These are phyloP conservation scores for Melanophora roralis DNA, from an alignment of 2,888 invertebrate genomes.

Conservation along the genomic window DNA sequence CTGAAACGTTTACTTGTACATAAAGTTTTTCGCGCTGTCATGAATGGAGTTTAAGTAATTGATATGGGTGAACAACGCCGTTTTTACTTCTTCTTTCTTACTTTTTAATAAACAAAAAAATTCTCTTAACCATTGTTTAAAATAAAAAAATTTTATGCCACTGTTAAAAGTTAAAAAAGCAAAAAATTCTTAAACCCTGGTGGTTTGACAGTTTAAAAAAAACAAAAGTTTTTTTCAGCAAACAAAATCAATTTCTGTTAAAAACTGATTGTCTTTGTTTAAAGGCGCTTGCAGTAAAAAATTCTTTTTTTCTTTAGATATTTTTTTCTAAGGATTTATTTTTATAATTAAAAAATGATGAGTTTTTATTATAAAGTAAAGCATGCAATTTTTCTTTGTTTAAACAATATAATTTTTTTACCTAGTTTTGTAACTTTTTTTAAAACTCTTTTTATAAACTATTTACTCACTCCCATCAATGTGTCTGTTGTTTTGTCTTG, in stretches of 20 bases:
- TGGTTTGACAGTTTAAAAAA: conserved; percentile 59
- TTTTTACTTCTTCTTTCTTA: not conserved
- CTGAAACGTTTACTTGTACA: not conserved
- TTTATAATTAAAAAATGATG: conserved; percentile 38
- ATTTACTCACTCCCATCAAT: conserved; percentile 75
- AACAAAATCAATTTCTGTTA: conserved; percentile 25
- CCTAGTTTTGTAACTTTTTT: conserved; percentile 61
- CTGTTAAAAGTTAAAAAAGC: conserved; percentile 39
- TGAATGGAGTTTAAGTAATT: conserved; percentile 76
- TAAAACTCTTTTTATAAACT: conserved; percentile 47
- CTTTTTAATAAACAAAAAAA: conserved; percentile 2
- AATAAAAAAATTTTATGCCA: conserved; percentile 45
- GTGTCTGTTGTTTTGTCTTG: conserved; percentile 77
- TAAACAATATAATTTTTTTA: conserved; percentile 26
- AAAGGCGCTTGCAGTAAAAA: conserved; percentile 67
- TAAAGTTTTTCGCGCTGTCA: conserved; percentile 66
- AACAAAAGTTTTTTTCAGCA: conserved; percentile 26
- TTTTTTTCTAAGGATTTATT: not conserved
- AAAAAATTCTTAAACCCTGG: conserved; percentile 38
- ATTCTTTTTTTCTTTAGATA: conserved; percentile 34
- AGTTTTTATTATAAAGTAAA: conserved; percentile 19
- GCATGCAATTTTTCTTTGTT: conserved; percentile 26
- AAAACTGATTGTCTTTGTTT: conserved; percentile 10
- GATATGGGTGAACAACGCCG: conserved; percentile 71
- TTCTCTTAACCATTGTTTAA: conserved; percentile 61